phyloP scores from a whole-genome alignment of 1,140 invertebrate genomes.

The Pomacea maculata region DNA sequence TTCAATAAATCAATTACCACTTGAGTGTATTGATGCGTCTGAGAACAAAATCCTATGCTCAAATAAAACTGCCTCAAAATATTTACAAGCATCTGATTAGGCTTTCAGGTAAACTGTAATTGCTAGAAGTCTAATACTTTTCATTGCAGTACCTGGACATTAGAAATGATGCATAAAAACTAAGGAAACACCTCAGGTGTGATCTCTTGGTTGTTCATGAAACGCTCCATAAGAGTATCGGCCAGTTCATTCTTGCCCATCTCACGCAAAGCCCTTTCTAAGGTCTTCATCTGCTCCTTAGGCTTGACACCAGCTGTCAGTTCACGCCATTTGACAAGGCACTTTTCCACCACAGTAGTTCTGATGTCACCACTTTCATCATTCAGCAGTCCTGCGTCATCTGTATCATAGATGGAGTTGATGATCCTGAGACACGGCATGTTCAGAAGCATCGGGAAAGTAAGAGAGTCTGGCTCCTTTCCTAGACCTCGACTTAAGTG shows the following conservation, averaged over 20 bases:
- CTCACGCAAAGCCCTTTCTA: constrained; percentile 32
- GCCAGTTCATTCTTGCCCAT: constrained; percentile 39
- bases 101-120: too few relatives aligned
- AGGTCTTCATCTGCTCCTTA: constrained; percentile 24
- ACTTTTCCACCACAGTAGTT: constrained; percentile 26
- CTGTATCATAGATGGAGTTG: constrained; percentile 20
- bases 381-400: neutral
- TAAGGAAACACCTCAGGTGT: constrained; percentile 31
- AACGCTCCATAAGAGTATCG: constrained; percentile 27
- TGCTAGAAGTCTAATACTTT: too few relatives aligned
- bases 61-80: too few relatives aligned
- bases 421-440: constrained; percentile 34
- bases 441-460: constrained; percentile 35
- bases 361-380: constrained; percentile 18
- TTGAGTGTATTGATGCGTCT: too few relatives aligned
- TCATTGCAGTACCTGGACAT: too few relatives aligned
- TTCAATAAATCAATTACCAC: too few relatives aligned
- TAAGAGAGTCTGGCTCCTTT: constrained; percentile 21
- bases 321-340: constrained; percentile 31
- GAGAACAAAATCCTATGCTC: too few relatives aligned
- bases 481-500: constrained; percentile 27
- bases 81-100: too few relatives aligned
- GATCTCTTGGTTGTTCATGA: constrained; percentile 27
- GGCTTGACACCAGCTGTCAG: constrained; percentile 27
- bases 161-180: neutral